Evolutionary conservation across 2,888 invertebrate species (phyloP), one percentile per base, ranked within the genome.

Genomic region (Ophion ventricosus): DNA sequence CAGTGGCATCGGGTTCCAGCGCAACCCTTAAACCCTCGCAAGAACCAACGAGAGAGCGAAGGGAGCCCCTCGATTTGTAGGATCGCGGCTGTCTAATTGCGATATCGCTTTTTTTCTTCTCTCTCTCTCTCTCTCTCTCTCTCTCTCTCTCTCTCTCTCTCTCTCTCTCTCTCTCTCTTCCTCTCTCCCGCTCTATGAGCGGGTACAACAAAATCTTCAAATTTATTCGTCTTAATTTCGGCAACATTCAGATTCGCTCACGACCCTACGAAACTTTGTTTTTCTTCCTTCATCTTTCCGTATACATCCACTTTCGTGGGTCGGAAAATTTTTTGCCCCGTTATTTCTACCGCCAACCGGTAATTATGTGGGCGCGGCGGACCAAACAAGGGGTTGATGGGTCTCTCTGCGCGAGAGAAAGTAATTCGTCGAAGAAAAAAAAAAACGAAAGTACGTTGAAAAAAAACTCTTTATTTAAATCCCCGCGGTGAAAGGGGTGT

Each of bases 311-410:
- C n/a, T 26, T 59, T 81, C 49, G 56, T 67, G 73, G 43, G 49
- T 40, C 66, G 80, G 54, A 76, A 64, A 67, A 70, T 75, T 80
- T 91, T 91, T 90, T 91, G 89, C 86, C 86, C 84, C 83, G 87
- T 87, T 91, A 90, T 91, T 92, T 91, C 80, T 89, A 88, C 89
- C 88, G 89, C 89, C 88, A 86, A 88, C 88, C 89, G 92, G 92
- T 92, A 92, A 92, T 92, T 92, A 92, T 92, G 92, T 92, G 92
- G 92, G 92, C 92, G 92, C 92, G 92, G 89, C 90, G 92, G 90
- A 91, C 92, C 92, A 92, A 92, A 92, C 92, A 92, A 91, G 92
- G 92, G 92, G 88, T 87, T 85, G 85, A 73, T 72, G 73, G 73
- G 61, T 80, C 64, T 56, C 56, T 61, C 43, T 25, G 35, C 17